Percentiles rank a stretch among this genome's conserved stretches.
Evolutionary conservation across 2,113 vertebrate species (phyloP).

Genomic region (Cebidichthys violaceus): DNA sequence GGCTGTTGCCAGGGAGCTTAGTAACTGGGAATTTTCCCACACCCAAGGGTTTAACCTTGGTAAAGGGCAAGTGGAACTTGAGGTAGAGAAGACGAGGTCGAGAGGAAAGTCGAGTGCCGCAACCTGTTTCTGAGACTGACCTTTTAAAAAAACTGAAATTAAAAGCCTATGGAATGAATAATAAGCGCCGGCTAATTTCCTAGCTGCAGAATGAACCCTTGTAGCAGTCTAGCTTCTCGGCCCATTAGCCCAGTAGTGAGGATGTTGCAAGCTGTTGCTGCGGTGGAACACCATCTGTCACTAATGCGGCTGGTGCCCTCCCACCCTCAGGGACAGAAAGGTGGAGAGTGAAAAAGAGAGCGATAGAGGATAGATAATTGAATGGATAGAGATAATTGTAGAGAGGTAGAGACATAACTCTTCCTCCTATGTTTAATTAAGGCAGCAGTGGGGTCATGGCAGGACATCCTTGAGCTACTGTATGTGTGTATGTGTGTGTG

Average conservation of each 20-base stretch:
- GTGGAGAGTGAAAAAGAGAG: conserved; percentile 17
- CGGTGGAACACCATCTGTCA: conserved; percentile 73
- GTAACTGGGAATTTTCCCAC: conserved; percentile 63
- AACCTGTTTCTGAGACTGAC: conserved; percentile 49
- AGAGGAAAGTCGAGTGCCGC: conserved; percentile 17
- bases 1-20: conserved; percentile 68
- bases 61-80: conserved; percentile 56
- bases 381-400: conserved; percentile 29
- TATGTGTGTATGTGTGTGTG: neutral
- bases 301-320: conserved; percentile 66
- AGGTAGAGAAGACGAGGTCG: neutral
- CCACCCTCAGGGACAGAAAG: conserved; percentile 48
- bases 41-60: conserved; percentile 67
- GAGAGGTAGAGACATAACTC: conserved; percentile 37
- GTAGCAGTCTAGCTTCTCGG: conserved; percentile 46
- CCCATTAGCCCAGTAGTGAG: conserved; percentile 67
- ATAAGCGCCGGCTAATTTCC: conserved; percentile 57
- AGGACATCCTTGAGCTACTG: conserved; percentile 39
- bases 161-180: conserved; percentile 59
- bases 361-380: neutral
- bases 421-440: conserved; percentile 68
- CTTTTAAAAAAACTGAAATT: conserved; percentile 49
- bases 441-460: conserved; percentile 39
- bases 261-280: conserved; percentile 75
- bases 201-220: conserved; percentile 40